Conservation (phyloP, 2,797 vertebrate species). For the Trachops cirrhosus region DNA sequence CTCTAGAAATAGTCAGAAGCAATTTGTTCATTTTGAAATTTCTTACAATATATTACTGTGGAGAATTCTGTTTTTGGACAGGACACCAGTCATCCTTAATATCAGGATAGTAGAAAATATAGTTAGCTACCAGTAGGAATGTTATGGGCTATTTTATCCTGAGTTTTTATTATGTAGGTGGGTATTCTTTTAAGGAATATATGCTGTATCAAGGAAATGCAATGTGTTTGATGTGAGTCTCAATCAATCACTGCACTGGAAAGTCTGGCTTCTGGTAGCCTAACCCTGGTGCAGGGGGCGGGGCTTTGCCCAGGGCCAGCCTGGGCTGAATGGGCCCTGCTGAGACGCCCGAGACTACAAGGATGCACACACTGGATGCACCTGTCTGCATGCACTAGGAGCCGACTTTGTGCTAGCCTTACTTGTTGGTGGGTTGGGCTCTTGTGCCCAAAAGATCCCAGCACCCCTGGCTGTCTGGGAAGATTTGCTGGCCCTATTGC, state of each 20-base stretch:
- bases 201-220: neutral
- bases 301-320: neutral
- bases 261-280: fast-evolving
- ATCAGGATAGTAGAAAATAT: neutral
- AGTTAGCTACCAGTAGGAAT: neutral
- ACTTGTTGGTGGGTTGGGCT: neutral
- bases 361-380: neutral
- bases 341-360: fast-evolving
- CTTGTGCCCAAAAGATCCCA: neutral
- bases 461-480: neutral
- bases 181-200: neutral
- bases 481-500: neutral
- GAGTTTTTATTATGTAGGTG: neutral
- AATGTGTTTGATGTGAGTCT: neutral
- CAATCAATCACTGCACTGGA: neutral
- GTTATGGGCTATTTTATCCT: neutral
- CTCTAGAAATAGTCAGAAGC: neutral
- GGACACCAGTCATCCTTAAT: neutral
- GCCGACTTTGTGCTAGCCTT: neutral
- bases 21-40: slow-evolving; percentile 11
- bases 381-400: neutral
- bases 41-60: neutral
- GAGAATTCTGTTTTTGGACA: neutral
- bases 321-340: neutral
- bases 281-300: neutral